A percentile compares a stretch with the other conserved stretches of the same genome.
phyloP scores from a whole-genome alignment of 2,888 invertebrate genomes.

The Luffia ferchaultella region DNA sequence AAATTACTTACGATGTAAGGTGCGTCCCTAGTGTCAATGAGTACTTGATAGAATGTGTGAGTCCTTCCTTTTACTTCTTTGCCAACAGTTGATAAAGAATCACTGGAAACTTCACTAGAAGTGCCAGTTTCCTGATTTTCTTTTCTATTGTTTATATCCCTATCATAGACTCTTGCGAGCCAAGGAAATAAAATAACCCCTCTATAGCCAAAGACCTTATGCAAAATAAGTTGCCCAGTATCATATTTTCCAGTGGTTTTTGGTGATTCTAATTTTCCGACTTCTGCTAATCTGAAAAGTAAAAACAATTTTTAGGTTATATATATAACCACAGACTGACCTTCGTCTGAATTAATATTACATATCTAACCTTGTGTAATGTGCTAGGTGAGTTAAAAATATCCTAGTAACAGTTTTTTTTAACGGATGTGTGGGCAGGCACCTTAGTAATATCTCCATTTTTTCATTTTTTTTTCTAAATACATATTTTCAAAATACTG shows the following conservation, averaged over 20 bases:
- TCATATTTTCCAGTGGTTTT: slow-evolving; percentile 92
- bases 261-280: slow-evolving; percentile 88
- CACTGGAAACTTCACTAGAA: slow-evolving; percentile 32
- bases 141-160: slow-evolving; percentile 81
- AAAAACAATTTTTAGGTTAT: slow-evolving; percentile 34
- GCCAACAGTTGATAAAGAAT: slow-evolving; percentile 64
- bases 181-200: slow-evolving; percentile 97
- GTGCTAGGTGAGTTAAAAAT: slow-evolving; percentile 46
- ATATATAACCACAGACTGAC: slow-evolving; percentile 27
- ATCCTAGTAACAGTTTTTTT: slow-evolving; percentile 44
- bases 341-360: slow-evolving; percentile 9
- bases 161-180: slow-evolving; percentile 94
- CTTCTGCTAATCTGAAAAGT: slow-evolving; percentile 84
- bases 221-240: slow-evolving; percentile 95
- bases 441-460: slow-evolving; percentile 61
- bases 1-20: slow-evolving; percentile 86
- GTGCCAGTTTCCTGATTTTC: slow-evolving; percentile 47
- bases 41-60: slow-evolving; percentile 96
- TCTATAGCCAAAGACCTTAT: slow-evolving; percentile 96
- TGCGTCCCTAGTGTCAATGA: slow-evolving; percentile 96
- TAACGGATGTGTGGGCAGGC: slow-evolving; percentile 42
- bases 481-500: no score
- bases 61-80: slow-evolving; percentile 91
- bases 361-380: slow-evolving; percentile 46
- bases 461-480: slow-evolving; percentile 52